Evolutionary conservation across 2,797 vertebrate genomes (phyloP), one percentile per base, ranked within the genome.

Genomic region (Geotria australis): DNA sequence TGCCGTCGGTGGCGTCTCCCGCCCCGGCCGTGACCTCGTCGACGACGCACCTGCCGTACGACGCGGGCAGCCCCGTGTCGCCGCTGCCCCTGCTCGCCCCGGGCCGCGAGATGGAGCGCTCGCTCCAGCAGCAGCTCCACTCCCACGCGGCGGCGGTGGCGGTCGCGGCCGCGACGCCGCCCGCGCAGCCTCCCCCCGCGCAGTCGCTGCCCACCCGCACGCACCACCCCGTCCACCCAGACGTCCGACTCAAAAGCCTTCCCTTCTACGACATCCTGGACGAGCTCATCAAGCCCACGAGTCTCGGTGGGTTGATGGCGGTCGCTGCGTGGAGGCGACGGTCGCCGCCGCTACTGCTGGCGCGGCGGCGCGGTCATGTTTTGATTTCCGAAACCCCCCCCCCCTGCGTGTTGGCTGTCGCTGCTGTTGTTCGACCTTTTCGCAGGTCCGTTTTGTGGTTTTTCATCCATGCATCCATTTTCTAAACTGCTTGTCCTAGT

Each of bases 171-270:
- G 24, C 24, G 5, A 38, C 24, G 24, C 24, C 24, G 24, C 24
- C 24, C 5, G 24, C 24, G 24, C 24, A 38, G 24, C 24, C 24
- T 24, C 24, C 24, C 24, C 24, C 24, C 24, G 8, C 49, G 8
- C 12, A 24, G n/a, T n/a, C 49, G 12, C 24, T 53, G 49, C 24
- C 49, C n/a, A 53, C 12, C 8, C 49, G 24, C n/a, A 12, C n/a
- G 8, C 12, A n/a, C 57, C 83, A 85, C 6, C 91, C 91, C 0
- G 85, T 96, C 63, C 91, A 98, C 63, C 91, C 91, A 0, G 88
- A 98, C n/a, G 86, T 98, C 61, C 83, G 85, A 59, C 74, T 76
- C 73, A 70, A 65, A 51, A 63, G 73, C 1, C 48, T 76, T 59
- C 71, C 74, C 7, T 76, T 76, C 62, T 76, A 74, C 6, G 73